Evolutionary conservation across 2,113 vertebrate species (phyloP), one percentile per base, ranked within the genome.

Genomic region (Sigmodon hispidus): DNA sequence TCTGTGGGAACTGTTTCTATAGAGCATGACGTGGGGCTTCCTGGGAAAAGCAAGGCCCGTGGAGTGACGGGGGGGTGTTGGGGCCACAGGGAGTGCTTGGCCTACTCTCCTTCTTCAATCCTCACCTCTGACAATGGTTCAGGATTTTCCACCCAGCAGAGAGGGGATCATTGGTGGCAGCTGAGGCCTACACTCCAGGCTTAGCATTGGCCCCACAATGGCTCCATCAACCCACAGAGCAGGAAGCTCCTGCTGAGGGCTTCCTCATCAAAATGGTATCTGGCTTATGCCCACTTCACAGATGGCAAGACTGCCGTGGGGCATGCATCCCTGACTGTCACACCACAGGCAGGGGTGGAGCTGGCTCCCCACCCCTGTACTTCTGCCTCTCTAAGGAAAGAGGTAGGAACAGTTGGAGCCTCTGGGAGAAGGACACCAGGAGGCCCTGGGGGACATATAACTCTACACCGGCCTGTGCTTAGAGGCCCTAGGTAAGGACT

Each of bases 31-130:
- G 72, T 24, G 3, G 21, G 1, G 31, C 73, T 65, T 43, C 8
- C 29, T 36, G 24, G 87, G 31, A 73, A 89, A 40, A 77, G 83
- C 3, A 77, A 87, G 84, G 87, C 55, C 94, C 1, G 0, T 7
- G 79, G 26, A 4, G 9, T 4, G 19, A n/a, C n/a, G 31, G 52
- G 3, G 17, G 9, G 3, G 8, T 19, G 19, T 12, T n/a, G 0
- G 81, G 48, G 4, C 36, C 31, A 17, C 11, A 24, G 11, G 57
- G 83, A 61, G n/a, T 24, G 36, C 50, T 65, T 34, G 26, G 1
- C 5, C 12, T 36, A n/a, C 4, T 6, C 19, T 69, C 50, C 50
- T 34, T 52, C 69, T 19, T 57, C 13, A 2, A 57, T 57, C 52
- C 48, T 29, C 81, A 5, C 40, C 57, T 45, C 61, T 48, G 17